Evolutionary conservation across 2,797 vertebrate species (phyloP).

Genomic region (Cheirogaleus major): DNA sequence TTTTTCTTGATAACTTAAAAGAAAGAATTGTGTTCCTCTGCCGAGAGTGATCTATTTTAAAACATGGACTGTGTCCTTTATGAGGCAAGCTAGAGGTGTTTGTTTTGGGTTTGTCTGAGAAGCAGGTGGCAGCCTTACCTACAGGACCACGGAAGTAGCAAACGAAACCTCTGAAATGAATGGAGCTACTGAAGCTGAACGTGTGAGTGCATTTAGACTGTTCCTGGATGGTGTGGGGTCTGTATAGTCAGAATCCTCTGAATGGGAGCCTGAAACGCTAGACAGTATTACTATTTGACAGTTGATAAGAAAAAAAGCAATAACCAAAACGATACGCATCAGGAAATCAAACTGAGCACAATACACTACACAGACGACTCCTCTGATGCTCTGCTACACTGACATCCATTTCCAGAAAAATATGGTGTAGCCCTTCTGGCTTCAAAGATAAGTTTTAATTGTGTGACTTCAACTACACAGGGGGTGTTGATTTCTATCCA

Average conservation of each 20-base stretch:
- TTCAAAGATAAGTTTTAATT: constrained; percentile 36
- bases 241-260: background rate
- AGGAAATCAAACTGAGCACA: constrained; percentile 17
- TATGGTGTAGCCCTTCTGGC: background rate
- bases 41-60: background rate
- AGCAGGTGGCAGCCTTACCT: background rate
- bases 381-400: background rate
- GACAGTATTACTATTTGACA: background rate
- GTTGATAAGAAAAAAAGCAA: constrained; percentile 37
- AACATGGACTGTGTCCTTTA: background rate
- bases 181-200: background rate
- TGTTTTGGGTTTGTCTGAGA: background rate
- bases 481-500: background rate
- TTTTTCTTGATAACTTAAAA: background rate
- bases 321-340: background rate
- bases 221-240: background rate
- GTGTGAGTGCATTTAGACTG: background rate
- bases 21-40: background rate
- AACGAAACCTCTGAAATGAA: background rate
- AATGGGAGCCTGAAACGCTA: background rate
- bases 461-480: background rate
- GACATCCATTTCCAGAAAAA: background rate
- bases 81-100: background rate
- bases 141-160: background rate
- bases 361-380: background rate